Percentiles rank a stretch among this genome's conserved stretches.
These are phyloP conservation scores for Drosophila affinis DNA, from an alignment of 2,888 invertebrate genomes.

Conservation along the genomic window DNA sequence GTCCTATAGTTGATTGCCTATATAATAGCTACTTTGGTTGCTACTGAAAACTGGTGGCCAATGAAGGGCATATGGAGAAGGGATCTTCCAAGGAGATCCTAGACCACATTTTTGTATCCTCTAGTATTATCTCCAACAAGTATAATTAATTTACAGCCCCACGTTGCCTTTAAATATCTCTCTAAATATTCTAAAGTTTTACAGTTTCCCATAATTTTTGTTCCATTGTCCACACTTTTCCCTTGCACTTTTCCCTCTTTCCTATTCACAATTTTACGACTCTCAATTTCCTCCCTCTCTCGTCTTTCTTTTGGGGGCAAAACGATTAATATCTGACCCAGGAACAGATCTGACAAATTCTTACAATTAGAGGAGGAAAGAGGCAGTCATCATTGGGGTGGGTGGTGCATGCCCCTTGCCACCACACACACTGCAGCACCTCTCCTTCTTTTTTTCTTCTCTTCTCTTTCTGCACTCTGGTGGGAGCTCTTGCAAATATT, in stretches of 20 bases:
- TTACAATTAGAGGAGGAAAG: slow-evolving; percentile 58
- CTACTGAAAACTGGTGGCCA: too few species aligned
- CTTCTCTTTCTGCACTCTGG: background rate
- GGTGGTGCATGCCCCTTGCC: background rate
- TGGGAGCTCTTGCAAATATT: slow-evolving; percentile 65
- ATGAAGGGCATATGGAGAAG: too few species aligned
- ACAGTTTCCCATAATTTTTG: background rate
- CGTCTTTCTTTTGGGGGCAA: background rate
- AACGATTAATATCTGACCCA: slow-evolving; percentile 43
- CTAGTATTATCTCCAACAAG: too few species aligned
- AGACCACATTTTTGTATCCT: too few species aligned
- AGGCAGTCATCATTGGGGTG: slow-evolving; percentile 8
- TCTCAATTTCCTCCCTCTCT: background rate
- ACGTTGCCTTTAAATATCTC: background rate
- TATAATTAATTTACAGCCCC: background rate
- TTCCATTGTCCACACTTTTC: background rate
- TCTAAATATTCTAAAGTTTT: background rate
- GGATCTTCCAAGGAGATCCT: background rate
- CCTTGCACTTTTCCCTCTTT: too few species aligned
- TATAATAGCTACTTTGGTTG: too few species aligned
- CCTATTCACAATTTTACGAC: background rate
- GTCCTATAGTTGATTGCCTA: too few species aligned
- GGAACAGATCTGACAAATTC: slow-evolving; percentile 71
- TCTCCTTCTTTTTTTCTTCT: background rate
- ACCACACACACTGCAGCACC: background rate